These are phyloP conservation scores for Tetragonula clypearis DNA, from an alignment of 1,140 invertebrate species.

Conservation along the genomic window DNA sequence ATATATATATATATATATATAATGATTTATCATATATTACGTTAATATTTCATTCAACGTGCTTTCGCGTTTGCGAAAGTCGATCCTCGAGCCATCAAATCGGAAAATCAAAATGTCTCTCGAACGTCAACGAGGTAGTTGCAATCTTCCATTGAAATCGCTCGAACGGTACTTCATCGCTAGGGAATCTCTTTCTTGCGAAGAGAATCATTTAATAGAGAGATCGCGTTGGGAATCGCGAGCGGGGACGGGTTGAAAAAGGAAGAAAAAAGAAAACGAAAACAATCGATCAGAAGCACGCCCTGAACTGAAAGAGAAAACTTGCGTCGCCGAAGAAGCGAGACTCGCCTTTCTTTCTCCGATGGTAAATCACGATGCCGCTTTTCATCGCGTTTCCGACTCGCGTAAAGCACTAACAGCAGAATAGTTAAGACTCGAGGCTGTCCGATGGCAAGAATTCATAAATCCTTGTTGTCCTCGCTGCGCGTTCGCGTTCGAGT, in stretches of 20 bases:
- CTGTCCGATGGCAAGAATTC: conserved; percentile 70
- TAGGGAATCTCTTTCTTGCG: background rate
- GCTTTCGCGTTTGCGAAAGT: background rate
- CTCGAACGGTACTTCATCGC: background rate
- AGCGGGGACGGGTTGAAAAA: background rate
- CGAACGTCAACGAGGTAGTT: background rate
- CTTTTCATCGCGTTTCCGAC: conserved; percentile 8
- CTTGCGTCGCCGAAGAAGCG: background rate
- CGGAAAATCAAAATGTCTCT: background rate
- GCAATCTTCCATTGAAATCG: no score
- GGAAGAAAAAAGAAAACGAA: background rate
- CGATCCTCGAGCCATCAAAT: background rate
- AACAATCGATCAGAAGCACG: background rate
- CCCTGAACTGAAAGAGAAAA: conserved; percentile 8
- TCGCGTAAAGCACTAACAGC: background rate
- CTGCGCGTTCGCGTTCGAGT: conserved; percentile 49
- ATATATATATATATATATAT: no score
- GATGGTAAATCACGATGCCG: conserved; percentile 9
- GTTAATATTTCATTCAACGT: background rate
- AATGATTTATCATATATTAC: background rate
- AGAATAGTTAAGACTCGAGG: conserved; percentile 28
- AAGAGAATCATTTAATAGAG: background rate
- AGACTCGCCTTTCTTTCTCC: conserved; percentile 10
- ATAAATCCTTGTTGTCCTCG: conserved; percentile 73
- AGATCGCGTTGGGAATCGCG: background rate